These are phyloP conservation scores for Lepus timidus DNA, from an alignment of 2,113 vertebrate genomes.

Conservation along the genomic window DNA sequence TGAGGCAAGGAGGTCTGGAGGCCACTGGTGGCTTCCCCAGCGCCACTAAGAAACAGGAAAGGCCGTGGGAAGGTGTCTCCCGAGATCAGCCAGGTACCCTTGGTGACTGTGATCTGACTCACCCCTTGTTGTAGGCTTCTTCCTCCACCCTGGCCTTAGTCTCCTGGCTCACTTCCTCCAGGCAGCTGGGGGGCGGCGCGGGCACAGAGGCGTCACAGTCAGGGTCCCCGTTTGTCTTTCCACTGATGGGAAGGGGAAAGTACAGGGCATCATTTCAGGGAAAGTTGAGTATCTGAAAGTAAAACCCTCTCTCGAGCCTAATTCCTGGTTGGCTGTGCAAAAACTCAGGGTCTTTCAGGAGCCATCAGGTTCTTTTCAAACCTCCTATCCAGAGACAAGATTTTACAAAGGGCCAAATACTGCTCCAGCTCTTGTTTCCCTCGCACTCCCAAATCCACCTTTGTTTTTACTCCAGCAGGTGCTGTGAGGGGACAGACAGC, in stretches of 20 bases:
- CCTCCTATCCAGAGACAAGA: neutral
- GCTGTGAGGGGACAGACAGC: neutral
- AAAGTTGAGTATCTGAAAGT: constrained; percentile 44
- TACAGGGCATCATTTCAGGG: constrained; percentile 75
- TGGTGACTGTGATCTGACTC: constrained; percentile 65
- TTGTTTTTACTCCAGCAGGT: constrained; percentile 2
- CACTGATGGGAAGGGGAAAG: constrained; percentile 91
- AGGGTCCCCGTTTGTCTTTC: constrained; percentile 91
- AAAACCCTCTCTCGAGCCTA: constrained; percentile 24
- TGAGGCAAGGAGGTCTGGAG: constrained; percentile 4
- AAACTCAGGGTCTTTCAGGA: neutral
- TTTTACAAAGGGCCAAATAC: constrained; percentile 25
- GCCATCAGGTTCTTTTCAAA: neutral
- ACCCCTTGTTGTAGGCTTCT: constrained; percentile 97
- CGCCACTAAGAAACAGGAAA: constrained; percentile 33
- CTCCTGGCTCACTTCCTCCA: constrained; percentile 93
- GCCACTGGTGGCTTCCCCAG: constrained; percentile 15
- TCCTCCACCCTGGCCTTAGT: constrained; percentile 95
- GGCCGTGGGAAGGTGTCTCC: constrained; percentile 42
- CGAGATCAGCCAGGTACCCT: constrained; percentile 38
- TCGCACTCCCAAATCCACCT: neutral
- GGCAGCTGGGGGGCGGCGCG: constrained; percentile 82
- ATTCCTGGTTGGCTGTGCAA: constrained; percentile 25
- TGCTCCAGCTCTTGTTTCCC: neutral
- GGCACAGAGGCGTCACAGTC: constrained; percentile 88